phyloP scores from a whole-genome alignment of 2,888 invertebrate species.

The Hyposoter dolosus region DNA sequence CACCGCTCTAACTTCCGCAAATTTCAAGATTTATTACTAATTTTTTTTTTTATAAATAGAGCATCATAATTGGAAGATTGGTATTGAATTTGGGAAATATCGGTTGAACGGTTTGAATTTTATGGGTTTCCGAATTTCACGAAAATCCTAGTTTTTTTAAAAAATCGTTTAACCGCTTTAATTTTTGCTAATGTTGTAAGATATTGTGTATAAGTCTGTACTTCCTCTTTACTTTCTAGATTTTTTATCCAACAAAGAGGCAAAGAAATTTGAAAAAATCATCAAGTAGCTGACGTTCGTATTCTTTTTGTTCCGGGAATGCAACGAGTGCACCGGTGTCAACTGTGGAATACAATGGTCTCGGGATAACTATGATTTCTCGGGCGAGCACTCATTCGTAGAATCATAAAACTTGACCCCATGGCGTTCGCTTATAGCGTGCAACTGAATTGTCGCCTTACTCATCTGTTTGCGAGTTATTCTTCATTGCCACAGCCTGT shows the following conservation, averaged over 20 bases:
- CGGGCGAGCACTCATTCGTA: slow-evolving; percentile 54
- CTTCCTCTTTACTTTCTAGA: too few relatives aligned
- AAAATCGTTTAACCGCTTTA: too few relatives aligned
- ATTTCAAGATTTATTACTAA: too few relatives aligned
- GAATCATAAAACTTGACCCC: slow-evolving; percentile 74
- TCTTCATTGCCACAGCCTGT: slow-evolving; percentile 32
- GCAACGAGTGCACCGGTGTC: slow-evolving; percentile 44
- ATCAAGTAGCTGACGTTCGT: slow-evolving; percentile 4
- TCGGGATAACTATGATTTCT: slow-evolving; percentile 28
- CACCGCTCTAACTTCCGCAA: too few relatives aligned
- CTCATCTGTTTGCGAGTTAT: slow-evolving; percentile 66
- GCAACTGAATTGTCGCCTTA: slow-evolving; percentile 71
- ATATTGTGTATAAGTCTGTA: too few relatives aligned
- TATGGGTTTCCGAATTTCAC: too few relatives aligned
- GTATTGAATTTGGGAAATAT: too few relatives aligned
- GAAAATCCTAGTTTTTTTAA: too few relatives aligned
- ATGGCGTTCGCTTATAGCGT: slow-evolving; percentile 64
- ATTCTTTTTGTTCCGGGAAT: slow-evolving; percentile 41
- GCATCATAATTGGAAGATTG: too few relatives aligned
- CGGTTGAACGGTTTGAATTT: too few relatives aligned
- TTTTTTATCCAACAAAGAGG: not conserved
- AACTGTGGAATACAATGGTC: slow-evolving; percentile 20
- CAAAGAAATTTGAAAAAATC: not conserved
- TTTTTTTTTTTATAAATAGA: too few relatives aligned
- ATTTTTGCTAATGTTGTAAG: too few relatives aligned